phyloP scores from a whole-genome alignment of 2,888 invertebrate species.

The Drosophila gaucha region DNA sequence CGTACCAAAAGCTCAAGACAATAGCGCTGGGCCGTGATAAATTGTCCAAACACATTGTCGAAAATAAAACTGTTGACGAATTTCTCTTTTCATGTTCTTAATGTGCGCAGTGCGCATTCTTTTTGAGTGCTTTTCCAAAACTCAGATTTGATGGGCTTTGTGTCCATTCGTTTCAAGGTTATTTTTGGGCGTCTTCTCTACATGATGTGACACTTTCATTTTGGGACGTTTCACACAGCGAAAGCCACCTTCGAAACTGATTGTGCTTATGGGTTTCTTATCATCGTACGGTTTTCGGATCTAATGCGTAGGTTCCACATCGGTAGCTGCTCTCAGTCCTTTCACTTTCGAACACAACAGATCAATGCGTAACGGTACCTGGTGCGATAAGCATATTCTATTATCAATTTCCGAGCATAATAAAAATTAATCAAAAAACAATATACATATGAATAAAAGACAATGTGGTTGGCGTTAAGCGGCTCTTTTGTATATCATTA shows the following conservation, averaged over 20 bases:
- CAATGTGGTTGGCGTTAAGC: slow-evolving; percentile 30
- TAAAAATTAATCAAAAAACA: slow-evolving; percentile 67
- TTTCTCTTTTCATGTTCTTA: slow-evolving; percentile 70
- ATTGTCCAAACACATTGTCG: slow-evolving; percentile 17
- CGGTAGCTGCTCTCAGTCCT: slow-evolving; percentile 59
- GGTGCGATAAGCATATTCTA: slow-evolving; percentile 35
- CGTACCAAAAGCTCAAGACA: slow-evolving; percentile 16
- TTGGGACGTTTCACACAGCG: slow-evolving; percentile 33
- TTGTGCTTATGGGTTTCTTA: slow-evolving; percentile 10
- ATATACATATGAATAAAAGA: slow-evolving; percentile 42
- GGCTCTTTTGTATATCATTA: slow-evolving; percentile 44
- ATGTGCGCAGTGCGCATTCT: slow-evolving; percentile 32
- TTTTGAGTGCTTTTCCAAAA: slow-evolving; percentile 29
- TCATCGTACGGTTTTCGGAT: slow-evolving; percentile 21
- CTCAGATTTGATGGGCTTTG: slow-evolving; percentile 16
- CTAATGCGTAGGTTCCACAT: slow-evolving; percentile 56
- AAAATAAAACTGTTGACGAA: slow-evolving; percentile 24
- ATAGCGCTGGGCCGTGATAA: slow-evolving; percentile 25
- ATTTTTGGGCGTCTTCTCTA: slow-evolving; percentile 45
- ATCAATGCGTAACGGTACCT: slow-evolving; percentile 46
- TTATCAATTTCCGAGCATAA: slow-evolving; percentile 34
- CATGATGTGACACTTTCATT: slow-evolving; percentile 74
- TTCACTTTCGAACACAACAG: slow-evolving; percentile 60
- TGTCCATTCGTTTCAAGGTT: slow-evolving; percentile 64
- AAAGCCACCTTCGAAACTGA: slow-evolving; percentile 51